These are phyloP conservation scores for Geopemphigus sp. DNA, from an alignment of 1,140 invertebrate genomes.

Conservation along the genomic window DNA sequence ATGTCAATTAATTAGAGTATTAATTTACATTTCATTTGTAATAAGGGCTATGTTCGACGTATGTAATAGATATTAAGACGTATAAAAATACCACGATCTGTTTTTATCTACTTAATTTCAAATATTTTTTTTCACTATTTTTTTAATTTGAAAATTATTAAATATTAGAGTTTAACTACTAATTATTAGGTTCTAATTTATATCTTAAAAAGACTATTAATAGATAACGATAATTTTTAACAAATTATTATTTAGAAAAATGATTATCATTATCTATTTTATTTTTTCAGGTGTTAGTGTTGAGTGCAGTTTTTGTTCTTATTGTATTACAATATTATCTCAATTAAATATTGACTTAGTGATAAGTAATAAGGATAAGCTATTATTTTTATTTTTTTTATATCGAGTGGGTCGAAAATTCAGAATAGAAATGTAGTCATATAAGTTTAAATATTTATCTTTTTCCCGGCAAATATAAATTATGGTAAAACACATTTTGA, in stretches of 20 bases:
- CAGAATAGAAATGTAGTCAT: neutral
- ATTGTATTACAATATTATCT: too few species aligned
- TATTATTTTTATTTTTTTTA: neutral
- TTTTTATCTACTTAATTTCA: too few species aligned
- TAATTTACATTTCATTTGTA: too few species aligned
- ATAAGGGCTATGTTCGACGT: too few species aligned
- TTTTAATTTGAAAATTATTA: too few species aligned
- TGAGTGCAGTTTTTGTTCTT: too few species aligned
- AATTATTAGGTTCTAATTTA: too few species aligned
- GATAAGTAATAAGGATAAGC: neutral
- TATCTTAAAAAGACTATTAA: neutral
- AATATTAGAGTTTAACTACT: too few species aligned
- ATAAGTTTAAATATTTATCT: neutral
- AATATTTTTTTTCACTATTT: too few species aligned
- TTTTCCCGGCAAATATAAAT: neutral
- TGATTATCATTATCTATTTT: neutral
- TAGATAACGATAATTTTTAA: constrained; percentile 1
- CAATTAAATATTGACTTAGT: neutral
- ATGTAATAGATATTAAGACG: too few species aligned
- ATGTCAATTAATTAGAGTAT: too few species aligned
- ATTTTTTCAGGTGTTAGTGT: neutral
- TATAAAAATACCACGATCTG: too few species aligned
- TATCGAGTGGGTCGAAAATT: neutral
- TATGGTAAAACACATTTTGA: neutral
- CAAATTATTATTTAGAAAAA: neutral